Evolutionary conservation across 2,888 invertebrate genomes (phyloP).

Genomic region (Drosophila meridiana): DNA sequence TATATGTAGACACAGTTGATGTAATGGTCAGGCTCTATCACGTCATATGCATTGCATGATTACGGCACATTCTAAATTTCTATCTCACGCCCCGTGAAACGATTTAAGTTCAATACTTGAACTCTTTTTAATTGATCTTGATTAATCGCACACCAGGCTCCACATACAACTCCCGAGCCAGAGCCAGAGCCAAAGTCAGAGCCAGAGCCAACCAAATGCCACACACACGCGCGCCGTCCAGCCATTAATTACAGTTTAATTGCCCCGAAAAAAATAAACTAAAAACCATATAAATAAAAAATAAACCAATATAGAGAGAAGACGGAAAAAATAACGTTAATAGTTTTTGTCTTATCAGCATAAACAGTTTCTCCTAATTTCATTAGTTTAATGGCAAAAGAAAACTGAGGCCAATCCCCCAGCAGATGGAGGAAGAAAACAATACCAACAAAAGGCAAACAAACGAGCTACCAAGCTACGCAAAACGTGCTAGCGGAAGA

Average conservation of each 20-base stretch:
- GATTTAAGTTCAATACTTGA: constrained; percentile 74
- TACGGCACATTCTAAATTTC: constrained; percentile 58
- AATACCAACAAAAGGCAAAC: constrained; percentile 50
- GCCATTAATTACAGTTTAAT: constrained; percentile 76
- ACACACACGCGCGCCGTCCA: constrained; percentile 44
- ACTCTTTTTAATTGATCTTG: constrained; percentile 79
- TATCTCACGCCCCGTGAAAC: constrained; percentile 63
- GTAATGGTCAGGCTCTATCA: constrained; percentile 3
- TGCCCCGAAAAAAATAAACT: constrained; percentile 40
- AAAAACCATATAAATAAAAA: constrained; percentile 34
- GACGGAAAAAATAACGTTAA: constrained; percentile 58
- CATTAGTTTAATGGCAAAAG: constrained; percentile 75
- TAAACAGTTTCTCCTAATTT: constrained; percentile 75
- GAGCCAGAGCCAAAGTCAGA: no score
- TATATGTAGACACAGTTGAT: constrained; percentile 8
- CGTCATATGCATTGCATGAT: constrained; percentile 47
- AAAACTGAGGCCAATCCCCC: constrained; percentile 53
- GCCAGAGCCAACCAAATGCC: constrained; percentile 34
- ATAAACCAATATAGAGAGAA: constrained; percentile 14
- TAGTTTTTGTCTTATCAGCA: constrained; percentile 76
- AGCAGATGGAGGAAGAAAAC: constrained; percentile 31
- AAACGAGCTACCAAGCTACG: constrained; percentile 72
- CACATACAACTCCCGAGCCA: constrained; percentile 41
- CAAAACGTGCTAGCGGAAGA: constrained; percentile 68
- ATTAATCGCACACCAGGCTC: constrained; percentile 73